Evolutionary conservation across 2,888 invertebrate species (phyloP).

Genomic region (Auanema freiburgensis): DNA sequence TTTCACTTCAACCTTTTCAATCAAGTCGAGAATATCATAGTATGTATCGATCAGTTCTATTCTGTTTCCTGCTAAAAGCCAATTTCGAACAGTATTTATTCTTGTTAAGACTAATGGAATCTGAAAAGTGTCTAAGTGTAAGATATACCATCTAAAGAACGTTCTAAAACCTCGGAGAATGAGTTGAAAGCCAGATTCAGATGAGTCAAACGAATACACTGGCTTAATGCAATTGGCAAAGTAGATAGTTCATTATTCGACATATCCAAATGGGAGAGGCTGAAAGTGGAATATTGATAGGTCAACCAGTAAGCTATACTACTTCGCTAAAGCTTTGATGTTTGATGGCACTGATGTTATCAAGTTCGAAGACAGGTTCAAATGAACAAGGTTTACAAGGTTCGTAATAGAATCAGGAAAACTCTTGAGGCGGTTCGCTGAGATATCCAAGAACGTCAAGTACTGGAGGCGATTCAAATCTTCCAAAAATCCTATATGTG

Average conservation of each 20-base stretch:
- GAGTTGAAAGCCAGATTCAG: conserved; percentile 55
- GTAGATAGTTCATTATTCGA: conserved; percentile 49
- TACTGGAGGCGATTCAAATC: conserved; percentile 66
- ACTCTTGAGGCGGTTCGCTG: conserved; percentile 65
- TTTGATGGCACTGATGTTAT: conserved; percentile 62
- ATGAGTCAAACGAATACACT: conserved; percentile 29
- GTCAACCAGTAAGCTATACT: not conserved
- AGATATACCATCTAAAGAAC: not conserved
- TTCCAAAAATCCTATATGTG: conserved; percentile 66
- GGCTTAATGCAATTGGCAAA: conserved; percentile 43
- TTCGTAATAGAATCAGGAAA: conserved; percentile 66
- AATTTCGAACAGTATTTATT: conserved; percentile 13
- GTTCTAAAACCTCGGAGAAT: conserved; percentile 34
- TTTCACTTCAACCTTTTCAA: conserved; percentile 8
- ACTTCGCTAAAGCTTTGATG: conserved; percentile 49
- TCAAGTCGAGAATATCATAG: conserved; percentile 1
- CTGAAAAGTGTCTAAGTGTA: conserved; percentile 4
- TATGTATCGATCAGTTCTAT: conserved; percentile 25
- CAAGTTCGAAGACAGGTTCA: conserved; percentile 48
- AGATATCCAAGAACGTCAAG: conserved; percentile 66
- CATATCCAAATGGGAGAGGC: conserved; percentile 41
- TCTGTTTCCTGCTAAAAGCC: conserved; percentile 35
- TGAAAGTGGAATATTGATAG: too few relatives aligned
- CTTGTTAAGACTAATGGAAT: conserved; percentile 14
- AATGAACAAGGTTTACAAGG: conserved; percentile 34